A percentile compares a stretch with the other conserved stretches of the same genome.
Evolutionary conservation across 2,113 vertebrate species (phyloP).

Genomic region (Cephalophus harveyi): DNA sequence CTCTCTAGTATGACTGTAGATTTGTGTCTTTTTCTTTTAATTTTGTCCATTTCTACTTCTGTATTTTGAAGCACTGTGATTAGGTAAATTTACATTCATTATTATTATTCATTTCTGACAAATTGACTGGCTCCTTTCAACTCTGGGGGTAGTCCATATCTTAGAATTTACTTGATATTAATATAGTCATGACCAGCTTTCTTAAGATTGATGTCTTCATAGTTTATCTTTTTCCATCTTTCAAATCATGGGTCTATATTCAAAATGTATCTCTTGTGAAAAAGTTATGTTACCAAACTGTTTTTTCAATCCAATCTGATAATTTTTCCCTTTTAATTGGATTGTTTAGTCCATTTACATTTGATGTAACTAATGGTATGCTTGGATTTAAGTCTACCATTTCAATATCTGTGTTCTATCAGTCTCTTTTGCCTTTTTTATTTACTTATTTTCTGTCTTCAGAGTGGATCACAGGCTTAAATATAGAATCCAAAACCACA

Average conservation of each 20-base stretch:
- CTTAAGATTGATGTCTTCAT: neutral
- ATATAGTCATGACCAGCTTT: neutral
- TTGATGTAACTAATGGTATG: neutral
- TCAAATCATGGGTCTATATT: neutral
- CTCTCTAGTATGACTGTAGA: neutral
- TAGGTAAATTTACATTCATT: neutral
- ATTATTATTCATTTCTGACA: neutral
- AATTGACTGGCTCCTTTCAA: neutral
- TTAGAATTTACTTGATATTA: neutral
- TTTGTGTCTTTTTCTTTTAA: neutral
- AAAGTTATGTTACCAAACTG: neutral
- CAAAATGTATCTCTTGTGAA: neutral
- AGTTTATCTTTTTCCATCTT: neutral
- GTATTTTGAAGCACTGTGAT: neutral
- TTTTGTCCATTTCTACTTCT: neutral
- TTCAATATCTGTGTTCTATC: neutral
- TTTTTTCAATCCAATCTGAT: neutral
- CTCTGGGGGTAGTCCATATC: neutral
- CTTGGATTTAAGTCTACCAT: neutral
- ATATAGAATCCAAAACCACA: neutral
- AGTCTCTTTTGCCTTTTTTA: neutral
- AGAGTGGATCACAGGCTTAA: neutral
- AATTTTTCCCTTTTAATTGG: neutral
- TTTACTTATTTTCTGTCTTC: neutral
- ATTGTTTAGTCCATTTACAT: neutral